These are phyloP conservation scores for Linyphia triangularis DNA, from an alignment of 2,888 invertebrate species.

Conservation along the genomic window DNA sequence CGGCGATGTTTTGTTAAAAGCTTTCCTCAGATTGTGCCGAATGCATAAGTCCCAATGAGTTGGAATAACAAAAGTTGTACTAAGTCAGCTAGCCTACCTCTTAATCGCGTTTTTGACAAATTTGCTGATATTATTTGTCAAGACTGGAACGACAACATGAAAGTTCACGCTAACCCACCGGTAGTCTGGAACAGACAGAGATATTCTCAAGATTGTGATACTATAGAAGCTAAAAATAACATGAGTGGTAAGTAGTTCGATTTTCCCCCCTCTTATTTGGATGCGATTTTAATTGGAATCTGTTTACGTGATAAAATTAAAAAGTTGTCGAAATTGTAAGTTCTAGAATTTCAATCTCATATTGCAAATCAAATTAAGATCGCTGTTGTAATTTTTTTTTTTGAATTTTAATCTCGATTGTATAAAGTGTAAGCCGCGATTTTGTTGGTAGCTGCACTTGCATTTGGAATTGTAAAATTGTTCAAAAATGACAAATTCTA, in stretches of 20 bases:
- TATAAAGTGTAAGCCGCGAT: too few species aligned
- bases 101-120: slow-evolving; percentile 69
- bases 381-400: too few species aligned
- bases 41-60: slow-evolving; percentile 58
- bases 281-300: too few species aligned
- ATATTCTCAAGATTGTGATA: slow-evolving; percentile 60
- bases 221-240: slow-evolving; percentile 62
- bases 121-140: slow-evolving; percentile 60
- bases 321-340: too few species aligned
- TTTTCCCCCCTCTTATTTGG: too few species aligned
- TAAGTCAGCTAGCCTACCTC: slow-evolving; percentile 69
- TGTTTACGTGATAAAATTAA: too few species aligned
- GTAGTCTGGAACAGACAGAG: slow-evolving; percentile 63
- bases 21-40: slow-evolving; percentile 34
- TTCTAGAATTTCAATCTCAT: too few species aligned
- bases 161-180: slow-evolving; percentile 68
- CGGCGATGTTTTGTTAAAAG: slow-evolving; percentile 25
- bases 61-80: slow-evolving; percentile 40
- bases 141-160: slow-evolving; percentile 67
- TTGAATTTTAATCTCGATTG: too few species aligned
- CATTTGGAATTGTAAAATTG: too few species aligned
- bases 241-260: slow-evolving; percentile 60
- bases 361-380: too few species aligned
- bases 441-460: too few species aligned
- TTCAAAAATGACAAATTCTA: too few species aligned